phyloP scores from a whole-genome alignment of 2,113 vertebrate species.

The Urocynchramus pylzowi region DNA sequence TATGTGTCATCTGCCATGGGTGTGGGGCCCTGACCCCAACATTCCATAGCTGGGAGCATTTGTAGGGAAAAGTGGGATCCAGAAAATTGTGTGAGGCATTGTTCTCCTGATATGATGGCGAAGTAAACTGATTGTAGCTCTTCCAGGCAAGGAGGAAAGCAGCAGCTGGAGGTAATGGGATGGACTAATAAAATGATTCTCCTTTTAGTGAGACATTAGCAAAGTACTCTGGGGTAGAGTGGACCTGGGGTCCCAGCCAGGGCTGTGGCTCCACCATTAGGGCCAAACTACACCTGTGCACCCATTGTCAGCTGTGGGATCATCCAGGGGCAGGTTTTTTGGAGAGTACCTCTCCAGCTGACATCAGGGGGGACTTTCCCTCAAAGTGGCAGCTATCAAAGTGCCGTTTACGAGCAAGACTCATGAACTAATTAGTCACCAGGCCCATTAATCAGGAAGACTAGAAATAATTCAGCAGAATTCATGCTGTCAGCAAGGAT shows the following conservation, averaged over 20 bases:
- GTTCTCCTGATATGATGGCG: background rate
- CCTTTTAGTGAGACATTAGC: background rate
- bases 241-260: rapidly evolving
- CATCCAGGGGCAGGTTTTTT: background rate
- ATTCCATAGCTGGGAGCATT: background rate
- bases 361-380: background rate
- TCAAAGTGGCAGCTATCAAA: slow-evolving; percentile 35
- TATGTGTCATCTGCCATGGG: background rate
- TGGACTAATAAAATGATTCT: background rate
- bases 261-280: background rate
- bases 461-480: slow-evolving; percentile 56
- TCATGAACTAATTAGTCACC: slow-evolving; percentile 54
- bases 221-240: background rate
- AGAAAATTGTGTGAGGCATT: rapidly evolving
- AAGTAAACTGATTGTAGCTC: background rate
- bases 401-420: background rate
- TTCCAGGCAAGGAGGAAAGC: background rate
- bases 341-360: background rate
- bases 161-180: background rate
- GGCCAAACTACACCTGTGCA: background rate
- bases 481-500: slow-evolving; percentile 60
- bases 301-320: background rate
- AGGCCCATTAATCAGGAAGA: slow-evolving; percentile 37
- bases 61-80: background rate
- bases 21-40: background rate